phyloP scores from a whole-genome alignment of 2,113 vertebrate species.

The Galemys pyrenaicus region DNA sequence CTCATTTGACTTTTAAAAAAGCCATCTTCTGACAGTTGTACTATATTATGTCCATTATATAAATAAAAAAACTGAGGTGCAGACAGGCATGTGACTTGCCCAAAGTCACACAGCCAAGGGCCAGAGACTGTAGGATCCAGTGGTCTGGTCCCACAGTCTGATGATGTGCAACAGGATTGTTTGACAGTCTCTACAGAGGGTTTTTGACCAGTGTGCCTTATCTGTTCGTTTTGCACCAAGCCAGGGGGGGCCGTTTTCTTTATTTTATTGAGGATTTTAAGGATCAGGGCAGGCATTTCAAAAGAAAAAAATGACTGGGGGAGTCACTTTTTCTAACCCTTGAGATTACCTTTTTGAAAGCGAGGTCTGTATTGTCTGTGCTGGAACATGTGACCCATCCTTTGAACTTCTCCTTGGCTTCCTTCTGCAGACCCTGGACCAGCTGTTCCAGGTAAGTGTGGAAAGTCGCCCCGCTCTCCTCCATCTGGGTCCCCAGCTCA shows the following conservation, averaged over 20 bases:
- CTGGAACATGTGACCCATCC: slow-evolving; percentile 94
- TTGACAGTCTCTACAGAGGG: too few relatives aligned
- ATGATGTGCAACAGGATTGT: not conserved
- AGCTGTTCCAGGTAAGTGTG: slow-evolving; percentile 90
- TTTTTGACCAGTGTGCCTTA: not conserved
- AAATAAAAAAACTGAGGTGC: not conserved
- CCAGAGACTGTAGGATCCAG: not conserved
- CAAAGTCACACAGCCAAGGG: not conserved
- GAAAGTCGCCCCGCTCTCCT: slow-evolving; percentile 91
- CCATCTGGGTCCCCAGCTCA: slow-evolving; percentile 91
- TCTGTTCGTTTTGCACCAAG: not conserved
- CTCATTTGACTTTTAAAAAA: not conserved
- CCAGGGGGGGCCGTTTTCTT: not conserved
- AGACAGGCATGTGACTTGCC: not conserved
- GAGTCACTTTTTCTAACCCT: not conserved
- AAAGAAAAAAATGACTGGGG: too few relatives aligned
- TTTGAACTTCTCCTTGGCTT: slow-evolving; percentile 95
- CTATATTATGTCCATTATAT: not conserved
- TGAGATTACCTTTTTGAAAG: slow-evolving; percentile 93
- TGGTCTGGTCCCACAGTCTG: not conserved
- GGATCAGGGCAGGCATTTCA: not conserved
- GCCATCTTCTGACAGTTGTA: not conserved
- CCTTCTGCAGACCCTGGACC: slow-evolving; percentile 93
- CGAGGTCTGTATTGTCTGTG: slow-evolving; percentile 92
- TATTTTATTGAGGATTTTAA: not conserved